Evolutionary conservation across 2,113 vertebrate genomes (phyloP).

Genomic region (Pipra filicauda): DNA sequence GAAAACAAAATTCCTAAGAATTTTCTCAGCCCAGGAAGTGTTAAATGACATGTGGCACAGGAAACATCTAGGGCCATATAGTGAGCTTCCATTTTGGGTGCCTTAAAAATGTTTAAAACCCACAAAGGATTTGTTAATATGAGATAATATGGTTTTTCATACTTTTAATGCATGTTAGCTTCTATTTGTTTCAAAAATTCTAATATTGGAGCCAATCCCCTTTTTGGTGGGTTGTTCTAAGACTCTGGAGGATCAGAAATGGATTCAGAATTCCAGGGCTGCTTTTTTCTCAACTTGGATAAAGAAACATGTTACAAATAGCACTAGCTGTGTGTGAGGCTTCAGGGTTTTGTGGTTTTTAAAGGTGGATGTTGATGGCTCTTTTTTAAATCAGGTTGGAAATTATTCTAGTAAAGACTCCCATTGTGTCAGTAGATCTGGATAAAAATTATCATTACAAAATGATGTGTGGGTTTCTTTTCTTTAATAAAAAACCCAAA

Average conservation of each 20-base stretch:
- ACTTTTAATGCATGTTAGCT: neutral
- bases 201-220: neutral
- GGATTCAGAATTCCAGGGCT: neutral
- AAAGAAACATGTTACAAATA: neutral
- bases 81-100: neutral
- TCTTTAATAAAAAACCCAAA: neutral
- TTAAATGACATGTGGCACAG: neutral
- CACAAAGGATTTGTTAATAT: neutral
- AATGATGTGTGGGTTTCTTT: neutral
- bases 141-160: neutral
- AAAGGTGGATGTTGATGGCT: neutral
- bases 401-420: neutral
- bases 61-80: neutral
- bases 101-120: neutral
- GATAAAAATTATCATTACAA: constrained; percentile 17
- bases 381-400: neutral
- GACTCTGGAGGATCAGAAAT: neutral
- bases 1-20: neutral
- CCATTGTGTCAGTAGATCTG: neutral
- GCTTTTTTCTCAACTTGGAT: neutral
- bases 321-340: neutral
- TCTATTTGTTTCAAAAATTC: neutral
- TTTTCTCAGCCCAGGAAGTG: neutral
- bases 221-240: neutral
- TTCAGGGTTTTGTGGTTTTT: neutral